phyloP scores from a whole-genome alignment of 2,797 vertebrate genomes.

The Hapalemur alaotrensis region DNA sequence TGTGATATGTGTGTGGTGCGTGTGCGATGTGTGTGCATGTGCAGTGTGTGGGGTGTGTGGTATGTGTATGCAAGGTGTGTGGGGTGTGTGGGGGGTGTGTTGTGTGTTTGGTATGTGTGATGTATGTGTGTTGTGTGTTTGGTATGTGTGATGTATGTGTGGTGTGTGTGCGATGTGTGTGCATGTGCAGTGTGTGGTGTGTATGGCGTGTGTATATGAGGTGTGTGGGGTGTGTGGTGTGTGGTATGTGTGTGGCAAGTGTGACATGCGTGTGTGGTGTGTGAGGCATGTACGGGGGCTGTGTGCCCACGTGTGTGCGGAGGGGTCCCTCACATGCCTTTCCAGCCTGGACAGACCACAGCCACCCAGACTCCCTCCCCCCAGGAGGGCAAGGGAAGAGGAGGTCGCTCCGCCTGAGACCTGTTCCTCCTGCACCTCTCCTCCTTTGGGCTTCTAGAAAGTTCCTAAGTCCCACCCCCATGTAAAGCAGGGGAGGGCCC shows the following conservation, averaged over 20 bases:
- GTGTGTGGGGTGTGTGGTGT: too few relatives aligned
- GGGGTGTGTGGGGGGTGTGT: background rate
- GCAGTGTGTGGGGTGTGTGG: too few relatives aligned
- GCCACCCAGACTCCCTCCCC: background rate
- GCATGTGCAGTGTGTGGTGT: too few relatives aligned
- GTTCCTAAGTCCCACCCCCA: background rate
- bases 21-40: background rate
- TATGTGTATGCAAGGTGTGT: background rate
- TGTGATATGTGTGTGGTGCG: accelerated
- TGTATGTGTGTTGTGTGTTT: too few relatives aligned
- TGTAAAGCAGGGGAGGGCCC: background rate
- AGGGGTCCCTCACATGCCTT: background rate
- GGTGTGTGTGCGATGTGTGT: too few relatives aligned
- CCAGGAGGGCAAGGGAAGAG: background rate
- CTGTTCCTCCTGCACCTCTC: background rate
- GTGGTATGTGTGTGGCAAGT: too few relatives aligned
- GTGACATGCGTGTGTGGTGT: too few relatives aligned
- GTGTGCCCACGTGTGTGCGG: accelerated
- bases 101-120: too few relatives aligned
- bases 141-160: too few relatives aligned
- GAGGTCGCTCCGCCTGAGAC: background rate
- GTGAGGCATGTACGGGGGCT: too few relatives aligned
- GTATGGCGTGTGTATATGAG: too few relatives aligned
- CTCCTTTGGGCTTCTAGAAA: background rate
- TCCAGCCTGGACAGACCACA: background rate